Evolutionary conservation across 1,140 invertebrate species (phyloP).

Genomic region (Episyrphus balteatus): DNA sequence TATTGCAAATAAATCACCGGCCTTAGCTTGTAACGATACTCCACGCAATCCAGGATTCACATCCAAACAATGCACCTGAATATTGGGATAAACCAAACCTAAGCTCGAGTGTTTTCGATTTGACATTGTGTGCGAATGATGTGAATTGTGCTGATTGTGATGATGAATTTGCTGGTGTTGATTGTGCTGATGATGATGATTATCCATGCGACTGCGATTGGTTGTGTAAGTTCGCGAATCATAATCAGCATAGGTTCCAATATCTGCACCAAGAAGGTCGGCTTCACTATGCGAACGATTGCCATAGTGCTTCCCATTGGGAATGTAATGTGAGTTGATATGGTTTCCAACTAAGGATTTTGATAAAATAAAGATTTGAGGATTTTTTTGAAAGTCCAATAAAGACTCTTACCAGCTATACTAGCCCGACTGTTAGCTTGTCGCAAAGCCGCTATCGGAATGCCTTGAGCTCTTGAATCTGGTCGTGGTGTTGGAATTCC

Average conservation of each 20-base stretch:
- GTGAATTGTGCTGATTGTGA: background rate
- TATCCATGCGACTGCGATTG: conserved; percentile 17
- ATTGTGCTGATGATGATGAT: conserved; percentile 16
- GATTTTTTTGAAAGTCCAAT: background rate
- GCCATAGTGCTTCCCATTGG: conserved; percentile 32
- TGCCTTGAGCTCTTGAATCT: conserved; percentile 25
- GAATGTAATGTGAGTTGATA: conserved; percentile 14
- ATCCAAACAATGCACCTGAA: conserved; percentile 53
- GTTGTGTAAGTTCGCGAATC: conserved; percentile 27
- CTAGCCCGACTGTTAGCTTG: conserved; percentile 35
- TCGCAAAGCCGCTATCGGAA: conserved; percentile 24
- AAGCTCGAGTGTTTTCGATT: conserved; percentile 33
- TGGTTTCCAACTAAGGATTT: conserved; percentile 17
- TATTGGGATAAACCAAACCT: conserved; percentile 46
- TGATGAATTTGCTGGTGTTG: conserved; percentile 4
- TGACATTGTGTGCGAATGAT: conserved; percentile 9
- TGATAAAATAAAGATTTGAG: background rate
- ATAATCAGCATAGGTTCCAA: conserved; percentile 21
- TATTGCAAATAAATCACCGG: conserved; percentile 79
- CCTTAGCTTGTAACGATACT: conserved; percentile 71
- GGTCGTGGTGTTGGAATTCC: conserved; percentile 35
- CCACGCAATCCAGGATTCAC: conserved; percentile 47
- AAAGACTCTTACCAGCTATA: conserved; percentile 17
- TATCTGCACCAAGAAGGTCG: conserved; percentile 20
- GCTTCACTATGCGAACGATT: conserved; percentile 36